These are phyloP conservation scores for Diprion similis DNA, from an alignment of 1,140 invertebrate genomes.

Conservation along the genomic window DNA sequence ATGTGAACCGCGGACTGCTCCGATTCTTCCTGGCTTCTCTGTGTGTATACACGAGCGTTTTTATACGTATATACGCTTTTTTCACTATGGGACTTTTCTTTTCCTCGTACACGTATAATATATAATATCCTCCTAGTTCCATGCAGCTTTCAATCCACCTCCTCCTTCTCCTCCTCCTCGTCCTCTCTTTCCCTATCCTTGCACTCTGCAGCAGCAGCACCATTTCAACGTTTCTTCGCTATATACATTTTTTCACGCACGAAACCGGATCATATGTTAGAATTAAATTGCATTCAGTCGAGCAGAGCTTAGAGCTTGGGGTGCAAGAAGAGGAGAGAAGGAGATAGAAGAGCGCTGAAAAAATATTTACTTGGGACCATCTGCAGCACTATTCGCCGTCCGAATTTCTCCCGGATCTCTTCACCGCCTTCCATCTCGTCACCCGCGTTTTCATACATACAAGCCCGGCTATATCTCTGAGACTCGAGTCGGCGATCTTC, in stretches of 20 bases:
- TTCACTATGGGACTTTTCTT: background rate
- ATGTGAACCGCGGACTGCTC: background rate
- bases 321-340: too few species aligned
- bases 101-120: background rate
- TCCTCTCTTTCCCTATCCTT: background rate
- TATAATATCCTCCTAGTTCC: background rate
- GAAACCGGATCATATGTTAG: constrained; percentile 1
- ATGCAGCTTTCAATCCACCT: background rate
- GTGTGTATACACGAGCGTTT: background rate
- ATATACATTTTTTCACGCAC: background rate
- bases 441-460: background rate
- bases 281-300: constrained; percentile 5
- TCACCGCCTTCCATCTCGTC: background rate
- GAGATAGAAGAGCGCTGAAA: background rate
- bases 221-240: too few species aligned
- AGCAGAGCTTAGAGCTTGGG: too few species aligned
- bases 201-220: too few species aligned
- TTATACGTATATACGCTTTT: background rate
- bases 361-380: background rate
- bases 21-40: background rate
- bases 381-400: background rate
- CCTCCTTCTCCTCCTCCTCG: too few species aligned
- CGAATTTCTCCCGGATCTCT: too few species aligned
- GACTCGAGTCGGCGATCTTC: background rate
- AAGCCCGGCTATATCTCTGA: background rate